Base-by-base conservation (phyloP, 2,113 vertebrate genomes). In the Toxotes jaculatrix region DNA sequence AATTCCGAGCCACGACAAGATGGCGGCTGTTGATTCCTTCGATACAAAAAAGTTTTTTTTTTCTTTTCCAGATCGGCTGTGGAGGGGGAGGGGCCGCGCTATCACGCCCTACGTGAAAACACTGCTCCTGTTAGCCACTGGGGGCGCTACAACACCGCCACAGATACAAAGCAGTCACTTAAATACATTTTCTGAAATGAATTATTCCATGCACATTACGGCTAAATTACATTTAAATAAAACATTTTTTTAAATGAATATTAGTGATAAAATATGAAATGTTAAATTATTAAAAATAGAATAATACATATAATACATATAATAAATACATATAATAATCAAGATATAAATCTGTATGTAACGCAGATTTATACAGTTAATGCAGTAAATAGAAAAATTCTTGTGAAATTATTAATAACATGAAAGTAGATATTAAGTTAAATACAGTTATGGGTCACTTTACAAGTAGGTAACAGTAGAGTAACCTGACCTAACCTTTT, bases 11-110 rank as follows among this genome's bases (percentile, higher is more conserved):
- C 96, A 96, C 96, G 96, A 97, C 97, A 97, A 97, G 97, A 97
- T 97, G 97, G 97, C 97, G 97, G 97, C 96, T 97, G 97, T 97
- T 98, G 97, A 97, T 97, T 97, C 97, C 97, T 97, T 94, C 94
- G 93, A 91, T 95, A 96, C 95, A 97, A 97, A 96, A 96, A 96
- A 93, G 92, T 96, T 97, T 95, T 94, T 96, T 94, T 97, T 96
- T 96, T 95, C 96, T 97, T 97, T 96, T 96, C 95, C 95, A 96
- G 96, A 95, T 94, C 92, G 95, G 93, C 96, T 90, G 95, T 94
- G 90, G 86, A 92, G 94, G 96, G 96, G 96, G 95, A 95, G 96
- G 94, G 96, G 93, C 94, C 94, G 94, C 95, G 94, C 95, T 67
- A 92, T 94, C 94, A 95, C 95, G 95, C 94, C 94, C 95, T 94